A percentile compares a stretch with the other conserved stretches of the same genome.
These are phyloP conservation scores for Polypterus bichir DNA, from an alignment of 2,113 vertebrate genomes.

Conservation along the genomic window DNA sequence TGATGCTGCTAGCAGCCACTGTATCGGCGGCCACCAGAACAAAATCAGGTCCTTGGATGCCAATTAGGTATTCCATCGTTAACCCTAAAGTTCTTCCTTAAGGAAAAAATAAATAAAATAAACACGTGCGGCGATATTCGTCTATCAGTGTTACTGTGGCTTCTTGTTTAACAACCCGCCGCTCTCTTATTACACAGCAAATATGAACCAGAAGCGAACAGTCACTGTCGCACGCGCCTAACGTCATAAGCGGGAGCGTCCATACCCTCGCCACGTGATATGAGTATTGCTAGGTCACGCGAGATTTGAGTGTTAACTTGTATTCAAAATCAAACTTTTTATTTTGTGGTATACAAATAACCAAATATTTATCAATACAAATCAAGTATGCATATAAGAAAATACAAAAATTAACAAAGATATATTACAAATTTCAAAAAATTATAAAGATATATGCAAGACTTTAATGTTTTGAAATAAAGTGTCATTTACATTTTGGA, in stretches of 20 bases:
- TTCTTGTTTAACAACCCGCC: background rate
- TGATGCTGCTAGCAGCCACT: constrained; percentile 78
- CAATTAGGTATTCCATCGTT: constrained; percentile 85
- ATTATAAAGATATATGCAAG: too few relatives aligned
- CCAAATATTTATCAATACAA: too few relatives aligned
- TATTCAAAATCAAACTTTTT: too few relatives aligned
- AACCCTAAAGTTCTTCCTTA: too few relatives aligned
- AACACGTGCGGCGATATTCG: background rate
- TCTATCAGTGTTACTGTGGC: background rate
- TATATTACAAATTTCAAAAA: too few relatives aligned
- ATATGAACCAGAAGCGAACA: constrained; percentile 28
- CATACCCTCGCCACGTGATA: background rate
- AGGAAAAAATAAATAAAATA: background rate
- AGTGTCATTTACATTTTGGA: too few relatives aligned
- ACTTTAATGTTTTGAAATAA: too few relatives aligned
- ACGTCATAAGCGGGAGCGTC: background rate
- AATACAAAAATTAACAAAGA: too few relatives aligned
- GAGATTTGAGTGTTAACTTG: too few relatives aligned
- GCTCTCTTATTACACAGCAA: constrained; percentile 56
- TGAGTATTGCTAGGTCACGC: background rate
- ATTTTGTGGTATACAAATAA: too few relatives aligned
- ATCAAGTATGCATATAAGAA: too few relatives aligned
- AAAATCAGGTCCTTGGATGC: constrained; percentile 82
- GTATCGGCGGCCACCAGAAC: constrained; percentile 84
- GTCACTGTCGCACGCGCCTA: constrained; percentile 26